phyloP scores from a whole-genome alignment of 2,113 vertebrate species.

The Numenius arquata region DNA sequence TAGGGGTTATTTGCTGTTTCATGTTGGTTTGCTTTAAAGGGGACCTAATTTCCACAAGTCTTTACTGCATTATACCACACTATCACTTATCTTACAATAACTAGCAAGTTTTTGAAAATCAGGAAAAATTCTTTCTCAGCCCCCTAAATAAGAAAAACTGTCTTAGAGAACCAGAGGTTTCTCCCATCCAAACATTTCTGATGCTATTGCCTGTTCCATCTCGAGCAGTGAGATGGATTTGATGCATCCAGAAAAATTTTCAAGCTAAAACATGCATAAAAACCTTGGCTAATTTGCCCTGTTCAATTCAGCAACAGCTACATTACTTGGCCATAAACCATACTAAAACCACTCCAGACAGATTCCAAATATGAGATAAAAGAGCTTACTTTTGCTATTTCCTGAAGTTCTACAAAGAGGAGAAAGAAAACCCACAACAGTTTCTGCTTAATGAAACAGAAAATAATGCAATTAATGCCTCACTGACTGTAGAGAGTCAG shows the following conservation, averaged over 20 bases:
- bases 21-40: background rate
- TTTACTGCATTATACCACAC: background rate
- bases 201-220: accelerated
- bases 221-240: background rate
- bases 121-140: background rate
- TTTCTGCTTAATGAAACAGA: background rate
- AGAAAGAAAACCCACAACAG: background rate
- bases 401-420: background rate
- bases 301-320: background rate
- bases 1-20: background rate
- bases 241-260: background rate
- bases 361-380: background rate
- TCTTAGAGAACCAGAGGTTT: background rate
- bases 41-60: background rate
- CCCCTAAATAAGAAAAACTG: background rate
- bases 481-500: background rate
- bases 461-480: background rate
- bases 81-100: background rate
- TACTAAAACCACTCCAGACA: background rate
- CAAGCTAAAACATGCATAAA: background rate
- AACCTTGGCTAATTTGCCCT: background rate
- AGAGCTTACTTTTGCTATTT: background rate
- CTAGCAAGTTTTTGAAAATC: background rate
- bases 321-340: background rate
- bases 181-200: background rate